phyloP scores from a whole-genome alignment of 2,888 invertebrate genomes.

The Acleris laterana region DNA sequence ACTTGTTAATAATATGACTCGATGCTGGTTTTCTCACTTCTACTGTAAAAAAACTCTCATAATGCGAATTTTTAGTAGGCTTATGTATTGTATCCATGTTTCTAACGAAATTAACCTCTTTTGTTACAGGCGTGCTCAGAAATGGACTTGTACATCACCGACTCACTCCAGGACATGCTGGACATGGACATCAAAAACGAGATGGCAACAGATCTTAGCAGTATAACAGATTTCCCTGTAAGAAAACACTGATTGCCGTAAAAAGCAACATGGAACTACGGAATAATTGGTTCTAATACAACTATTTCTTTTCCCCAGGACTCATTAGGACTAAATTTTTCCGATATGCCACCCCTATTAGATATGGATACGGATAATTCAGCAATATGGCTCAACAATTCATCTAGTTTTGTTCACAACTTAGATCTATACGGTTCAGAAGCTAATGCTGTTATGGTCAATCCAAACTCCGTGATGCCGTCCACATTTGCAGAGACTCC shows the following conservation, averaged over 20 bases:
- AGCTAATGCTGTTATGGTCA: constrained; percentile 92
- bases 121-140: constrained; percentile 81
- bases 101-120: constrained; percentile 28
- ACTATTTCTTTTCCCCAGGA: constrained; percentile 67
- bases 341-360: constrained; percentile 85
- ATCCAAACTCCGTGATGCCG: constrained; percentile 96
- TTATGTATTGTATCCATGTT: background rate
- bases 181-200: constrained; percentile 95
- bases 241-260: constrained; percentile 42
- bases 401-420: constrained; percentile 87
- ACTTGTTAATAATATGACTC: constrained; percentile 1
- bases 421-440: constrained; percentile 88
- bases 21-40: no score
- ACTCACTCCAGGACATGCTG: constrained; percentile 94
- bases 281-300: background rate
- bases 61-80: no score
- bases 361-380: constrained; percentile 88
- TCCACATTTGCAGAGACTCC: constrained; percentile 85
- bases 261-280: background rate
- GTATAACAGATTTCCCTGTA: constrained; percentile 87
- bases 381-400: constrained; percentile 85
- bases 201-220: constrained; percentile 91
- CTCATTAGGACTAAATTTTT: constrained; percentile 85
- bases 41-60: no score
- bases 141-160: constrained; percentile 87